Base-by-base conservation (phyloP, 2,797 vertebrate genomes). In the Otus scops region DNA sequence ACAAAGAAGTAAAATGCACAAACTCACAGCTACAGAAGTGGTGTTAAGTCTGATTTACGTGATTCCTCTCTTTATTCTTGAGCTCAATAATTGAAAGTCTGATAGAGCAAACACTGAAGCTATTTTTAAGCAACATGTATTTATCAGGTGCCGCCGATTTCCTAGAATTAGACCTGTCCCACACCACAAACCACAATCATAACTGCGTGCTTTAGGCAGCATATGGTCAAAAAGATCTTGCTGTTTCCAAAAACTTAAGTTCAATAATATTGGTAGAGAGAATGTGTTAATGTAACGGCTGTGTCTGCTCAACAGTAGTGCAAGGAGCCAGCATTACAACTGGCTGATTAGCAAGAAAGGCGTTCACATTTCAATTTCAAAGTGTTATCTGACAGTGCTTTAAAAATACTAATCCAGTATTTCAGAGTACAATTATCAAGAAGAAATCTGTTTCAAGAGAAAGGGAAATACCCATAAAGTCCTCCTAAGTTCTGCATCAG, bases 401-500 rank as follows among this genome's bases (percentile, higher is more conserved):
- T 68, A 95, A 85, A 88, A 94, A 90, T 32, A 88, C 27, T 82
- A 87, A 85, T 93, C 60, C 80, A 64, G 39, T 67, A 92, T 48
- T 92, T 87, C 56, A 60, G 39, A 82, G 69, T 11, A 80, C 23
- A 93, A 75, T 92, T 90, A 74, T 23, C 27, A 84, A 67, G 89
- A 82, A 95, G 74, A 53, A 73, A 93, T 93, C 64, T 94, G 80
- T 92, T 95, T 93, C 88, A 95, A 94, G 83, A 84, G 88, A 96
- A 96, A 95, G 95, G 92, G 89, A 94, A 97, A 97, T 98, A 99
- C 99, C 99, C 99, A 99, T 97, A 99, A 99, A 75, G 99, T 99
- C 97, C 99, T 99, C 80, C 99, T 98, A 94, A 99, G 98, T 97
- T 99, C 99, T 30, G 99, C 99, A 88, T 99, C 99, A 36, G 99